Evolutionary conservation across 2,797 vertebrate species (phyloP), one percentile per base, ranked within the genome.

Genomic region (Bradypodion ventrale): DNA sequence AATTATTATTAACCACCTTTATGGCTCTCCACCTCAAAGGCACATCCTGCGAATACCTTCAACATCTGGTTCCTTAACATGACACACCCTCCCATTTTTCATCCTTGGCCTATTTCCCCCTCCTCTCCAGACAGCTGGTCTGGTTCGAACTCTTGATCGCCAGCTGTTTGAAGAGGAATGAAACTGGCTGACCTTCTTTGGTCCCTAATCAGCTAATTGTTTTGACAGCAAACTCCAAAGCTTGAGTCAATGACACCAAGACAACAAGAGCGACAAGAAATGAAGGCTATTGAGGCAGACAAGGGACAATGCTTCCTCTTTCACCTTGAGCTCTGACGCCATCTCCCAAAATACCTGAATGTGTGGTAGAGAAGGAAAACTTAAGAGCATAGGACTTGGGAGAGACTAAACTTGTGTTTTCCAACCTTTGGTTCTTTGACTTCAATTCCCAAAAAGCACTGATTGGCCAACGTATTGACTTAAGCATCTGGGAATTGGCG

Each of bases 151-250:
- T 75, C 75, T 32, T 52, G 32, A 75, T 56, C 46, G 37, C 75
- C 69, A 44, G 70, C 49, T 87, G 23, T 70, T 46, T 52, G 72
- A 69, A 62, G 27, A 72, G 42, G 69, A 69, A 79, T 23, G 35
- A 76, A 80, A 83, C 32, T 13, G 44, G 40, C 10, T 12, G 78
- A 81, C 72, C 78, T 70, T 75, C 40, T 56, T 29, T 3, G 1
- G 27, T 25, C 44, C 6, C 70, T 70, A 49, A 75, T 83, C 73
- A 1, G 16, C 15, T 10, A 37, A 63, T 75, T 87, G 77, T 84
- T 81, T 81, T 60, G 82, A 83, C 80, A 78, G 75, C 66, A 13
- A 63, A 40, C 56, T 37, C 60, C 59, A 21, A 66, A 5, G 72
- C 65, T 80, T 27, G 80, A 77, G 72, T 44, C 63, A 56, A 44